Evolutionary conservation across 2,888 invertebrate genomes (phyloP), one percentile per base, ranked within the genome.

Genomic region (Parthenolecanium corni): DNA sequence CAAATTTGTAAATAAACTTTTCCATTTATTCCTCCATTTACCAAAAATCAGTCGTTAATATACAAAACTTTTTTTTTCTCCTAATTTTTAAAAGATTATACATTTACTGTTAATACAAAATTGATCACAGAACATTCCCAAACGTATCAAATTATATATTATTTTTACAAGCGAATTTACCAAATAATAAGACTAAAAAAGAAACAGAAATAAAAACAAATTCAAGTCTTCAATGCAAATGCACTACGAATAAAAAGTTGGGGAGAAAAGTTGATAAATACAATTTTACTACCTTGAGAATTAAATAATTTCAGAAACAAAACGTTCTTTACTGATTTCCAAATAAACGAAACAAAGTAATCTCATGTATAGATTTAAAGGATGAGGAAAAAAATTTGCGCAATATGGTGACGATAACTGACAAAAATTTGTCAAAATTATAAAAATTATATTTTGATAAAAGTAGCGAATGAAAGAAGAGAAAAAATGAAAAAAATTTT

Each of bases 61-160:
- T 23, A 3, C 49, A 44, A 16, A 23, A 14, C 46, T 46, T 31
- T 18, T 46, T 25, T 24, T 12, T 25, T 36, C 20, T 18, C 16
- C 25, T 16, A 57, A 57, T 24, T 46, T 20, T 31, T 46, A 31
- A 36, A 58, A 44, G 18, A 49, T 18, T 11, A 24, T 47, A 58
- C 47, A 25, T 42, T 53, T 54, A 61, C 49, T 49, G 49, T 23
- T 49, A 61, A 51, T 46, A 47, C 44, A 58, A 49, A 58, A 58
- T 58, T 61, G 24, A 61, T 61, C 61, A 61, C 61, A 61, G 61
- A 51, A 61, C 38, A 61, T 16, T 40, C 61, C 23, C 49, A 49
- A 49, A 49, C 51, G 20, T 40, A 47, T 49, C 47, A 38, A 58
- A 58, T 31, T 44, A 24, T 24, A 23, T 40, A 21, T 21, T 25